Conservation (phyloP, 2,888 invertebrate species). For the Cheilosia scutellata region DNA sequence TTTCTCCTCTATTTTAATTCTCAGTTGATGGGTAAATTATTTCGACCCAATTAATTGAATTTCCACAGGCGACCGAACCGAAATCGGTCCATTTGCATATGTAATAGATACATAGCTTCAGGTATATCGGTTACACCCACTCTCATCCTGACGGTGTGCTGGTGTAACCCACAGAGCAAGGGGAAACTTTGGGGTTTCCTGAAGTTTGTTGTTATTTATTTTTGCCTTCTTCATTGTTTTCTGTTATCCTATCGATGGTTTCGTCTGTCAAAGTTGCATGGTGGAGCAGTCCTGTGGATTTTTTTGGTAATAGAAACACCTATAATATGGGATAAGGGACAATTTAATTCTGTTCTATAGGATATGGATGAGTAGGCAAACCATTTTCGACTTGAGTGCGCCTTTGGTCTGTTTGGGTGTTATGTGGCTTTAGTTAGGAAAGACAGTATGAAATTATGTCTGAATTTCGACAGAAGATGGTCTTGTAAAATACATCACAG, state of each 20-base stretch:
- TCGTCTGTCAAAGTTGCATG: background rate
- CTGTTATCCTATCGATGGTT: conserved; percentile 12
- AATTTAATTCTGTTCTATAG: background rate
- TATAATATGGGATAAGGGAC: background rate
- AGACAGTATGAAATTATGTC: background rate
- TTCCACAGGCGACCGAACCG: conserved; percentile 35
- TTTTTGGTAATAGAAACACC: background rate
- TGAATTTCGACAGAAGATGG: conserved; percentile 24
- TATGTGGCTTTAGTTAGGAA: background rate
- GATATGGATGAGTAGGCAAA: background rate
- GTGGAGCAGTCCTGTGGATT: background rate
- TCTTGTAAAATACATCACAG: background rate
- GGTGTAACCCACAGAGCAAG: conserved; percentile 7
- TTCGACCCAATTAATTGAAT: conserved; percentile 68
- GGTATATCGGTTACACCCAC: conserved; percentile 24
- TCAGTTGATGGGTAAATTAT: conserved; percentile 56
- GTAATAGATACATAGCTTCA: conserved; percentile 49
- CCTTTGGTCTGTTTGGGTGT: background rate
- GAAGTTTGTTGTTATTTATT: conserved; percentile 4
- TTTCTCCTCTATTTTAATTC: background rate
- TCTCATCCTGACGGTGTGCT: background rate
- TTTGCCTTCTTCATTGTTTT: conserved; percentile 1
- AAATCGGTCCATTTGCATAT: conserved; percentile 63
- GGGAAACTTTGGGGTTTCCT: conserved; percentile 40
- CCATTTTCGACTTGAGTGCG: background rate